A percentile compares a stretch with the other conserved stretches of the same genome.
Conservation (phyloP, 2,888 invertebrate species). For the Drosophila monieri region DNA sequence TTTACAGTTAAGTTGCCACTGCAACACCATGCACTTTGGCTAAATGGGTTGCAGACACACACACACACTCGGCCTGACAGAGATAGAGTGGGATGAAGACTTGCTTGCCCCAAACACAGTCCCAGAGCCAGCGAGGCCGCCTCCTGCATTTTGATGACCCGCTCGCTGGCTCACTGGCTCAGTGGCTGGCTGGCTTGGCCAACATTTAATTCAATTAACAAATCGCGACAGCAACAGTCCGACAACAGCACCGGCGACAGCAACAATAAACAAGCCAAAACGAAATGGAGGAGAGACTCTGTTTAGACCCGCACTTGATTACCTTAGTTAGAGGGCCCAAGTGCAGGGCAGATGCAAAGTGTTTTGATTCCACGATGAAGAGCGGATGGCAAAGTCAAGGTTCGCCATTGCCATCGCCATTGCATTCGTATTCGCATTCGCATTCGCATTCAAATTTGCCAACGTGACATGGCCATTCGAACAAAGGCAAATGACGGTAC, state of each 20-base stretch:
- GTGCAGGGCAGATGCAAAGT: conserved; percentile 26
- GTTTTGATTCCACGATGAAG: conserved; percentile 44
- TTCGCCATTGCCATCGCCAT: conserved; percentile 34
- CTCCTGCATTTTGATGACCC: conserved; percentile 75
- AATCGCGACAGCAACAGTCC: conserved; percentile 62
- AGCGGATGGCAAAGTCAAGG: conserved; percentile 48
- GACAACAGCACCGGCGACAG: conserved; percentile 27
- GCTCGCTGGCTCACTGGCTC: conserved; percentile 43
- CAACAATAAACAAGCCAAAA: neutral
- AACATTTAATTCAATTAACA: conserved; percentile 78
- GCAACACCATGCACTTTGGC: conserved; percentile 57
- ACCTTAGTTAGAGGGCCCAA: conserved; percentile 41
- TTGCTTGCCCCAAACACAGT: conserved; percentile 36
- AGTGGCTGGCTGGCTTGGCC: conserved; percentile 36
- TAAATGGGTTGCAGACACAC: conserved; percentile 64
- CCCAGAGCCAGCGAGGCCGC: conserved; percentile 35
- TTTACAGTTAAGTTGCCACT: conserved; percentile 68
- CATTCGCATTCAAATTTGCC: conserved; percentile 80
- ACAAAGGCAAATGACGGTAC: conserved; percentile 54
- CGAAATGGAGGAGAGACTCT: neutral
- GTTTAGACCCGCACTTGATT: conserved; percentile 52
- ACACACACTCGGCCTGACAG: neutral
- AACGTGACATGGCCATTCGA: conserved; percentile 83
- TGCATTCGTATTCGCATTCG: neutral
- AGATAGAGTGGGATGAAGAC: conserved; percentile 1